These are phyloP conservation scores for Crenichthys baileyi DNA, from an alignment of 2,797 vertebrate genomes.

Conservation along the genomic window DNA sequence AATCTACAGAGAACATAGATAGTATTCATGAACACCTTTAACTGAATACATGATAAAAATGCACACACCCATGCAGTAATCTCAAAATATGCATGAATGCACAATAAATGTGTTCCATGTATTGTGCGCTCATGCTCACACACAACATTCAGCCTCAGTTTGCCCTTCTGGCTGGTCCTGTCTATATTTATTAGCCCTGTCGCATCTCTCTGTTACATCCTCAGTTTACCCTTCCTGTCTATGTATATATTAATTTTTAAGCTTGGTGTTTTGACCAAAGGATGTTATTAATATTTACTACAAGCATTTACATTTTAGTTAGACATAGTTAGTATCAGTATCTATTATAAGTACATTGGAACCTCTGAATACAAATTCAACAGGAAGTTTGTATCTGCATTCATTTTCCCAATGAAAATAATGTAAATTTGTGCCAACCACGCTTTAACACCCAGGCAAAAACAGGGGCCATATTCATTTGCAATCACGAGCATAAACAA, in stretches of 20 bases:
- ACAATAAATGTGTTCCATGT: neutral
- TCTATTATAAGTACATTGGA: neutral
- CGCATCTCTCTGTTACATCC: neutral
- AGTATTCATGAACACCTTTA: neutral
- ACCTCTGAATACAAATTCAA: neutral
- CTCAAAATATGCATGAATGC: neutral
- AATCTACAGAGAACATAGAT: neutral
- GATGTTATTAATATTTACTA: neutral
- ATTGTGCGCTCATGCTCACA: neutral
- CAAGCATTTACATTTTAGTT: neutral
- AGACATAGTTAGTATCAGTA: neutral
- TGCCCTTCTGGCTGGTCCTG: neutral
- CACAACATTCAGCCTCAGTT: conserved; percentile 1
- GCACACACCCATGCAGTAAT: neutral
- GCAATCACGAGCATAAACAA: too few species aligned
- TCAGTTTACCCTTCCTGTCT: neutral
- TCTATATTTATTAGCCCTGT: conserved; percentile 1
- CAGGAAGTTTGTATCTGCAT: neutral
- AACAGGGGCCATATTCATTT: too few species aligned
- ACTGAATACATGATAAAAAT: neutral
- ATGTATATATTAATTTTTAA: neutral
- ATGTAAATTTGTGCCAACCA: neutral
- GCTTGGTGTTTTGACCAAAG: neutral
- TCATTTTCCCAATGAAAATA: neutral
- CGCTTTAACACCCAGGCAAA: too few species aligned